phyloP scores from a whole-genome alignment of 2,888 invertebrate species.

The Hydropsyche betteni region DNA sequence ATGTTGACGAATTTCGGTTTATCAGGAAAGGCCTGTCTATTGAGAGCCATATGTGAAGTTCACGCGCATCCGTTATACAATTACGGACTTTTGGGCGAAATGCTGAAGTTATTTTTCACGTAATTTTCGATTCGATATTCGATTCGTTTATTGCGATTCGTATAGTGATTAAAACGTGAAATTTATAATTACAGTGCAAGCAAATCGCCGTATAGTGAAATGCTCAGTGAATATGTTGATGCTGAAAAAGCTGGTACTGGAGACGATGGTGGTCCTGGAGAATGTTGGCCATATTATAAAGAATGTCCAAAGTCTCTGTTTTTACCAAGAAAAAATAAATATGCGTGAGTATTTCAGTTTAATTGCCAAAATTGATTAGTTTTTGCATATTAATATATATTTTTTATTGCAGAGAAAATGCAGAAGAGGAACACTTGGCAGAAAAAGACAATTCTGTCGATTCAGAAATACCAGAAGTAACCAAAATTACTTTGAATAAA shows the following conservation, averaged over 20 bases:
- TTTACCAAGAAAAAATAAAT: constrained; percentile 63
- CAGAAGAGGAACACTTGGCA: constrained; percentile 60
- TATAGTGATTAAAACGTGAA: neutral
- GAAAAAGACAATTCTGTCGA: constrained; percentile 54
- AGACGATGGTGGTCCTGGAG: constrained; percentile 68
- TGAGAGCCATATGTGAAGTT: constrained; percentile 86
- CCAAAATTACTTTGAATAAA: constrained; percentile 50
- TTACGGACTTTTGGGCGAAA: constrained; percentile 84
- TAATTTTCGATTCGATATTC: constrained; percentile 57
- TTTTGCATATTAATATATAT: neutral
- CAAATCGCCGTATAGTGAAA: constrained; percentile 79
- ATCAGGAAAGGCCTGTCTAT: constrained; percentile 82
- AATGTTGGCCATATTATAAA: constrained; percentile 87
- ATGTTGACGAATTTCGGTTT: constrained; percentile 82
- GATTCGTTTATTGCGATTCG: constrained; percentile 26
- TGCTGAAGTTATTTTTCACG: constrained; percentile 85
- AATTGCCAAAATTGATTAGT: neutral
- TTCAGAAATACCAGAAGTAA: constrained; percentile 57
- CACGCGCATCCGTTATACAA: constrained; percentile 81
- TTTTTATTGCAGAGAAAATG: constrained; percentile 59
- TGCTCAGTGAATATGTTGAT: constrained; percentile 79
- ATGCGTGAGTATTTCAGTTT: constrained; percentile 59
- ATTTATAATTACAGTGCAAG: constrained; percentile 70
- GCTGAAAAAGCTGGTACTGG: constrained; percentile 81
- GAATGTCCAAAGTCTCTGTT: constrained; percentile 85